Evolutionary conservation across 2,888 invertebrate genomes (phyloP), one percentile per base, ranked within the genome.

Genomic region (Diarsia brunnea): DNA sequence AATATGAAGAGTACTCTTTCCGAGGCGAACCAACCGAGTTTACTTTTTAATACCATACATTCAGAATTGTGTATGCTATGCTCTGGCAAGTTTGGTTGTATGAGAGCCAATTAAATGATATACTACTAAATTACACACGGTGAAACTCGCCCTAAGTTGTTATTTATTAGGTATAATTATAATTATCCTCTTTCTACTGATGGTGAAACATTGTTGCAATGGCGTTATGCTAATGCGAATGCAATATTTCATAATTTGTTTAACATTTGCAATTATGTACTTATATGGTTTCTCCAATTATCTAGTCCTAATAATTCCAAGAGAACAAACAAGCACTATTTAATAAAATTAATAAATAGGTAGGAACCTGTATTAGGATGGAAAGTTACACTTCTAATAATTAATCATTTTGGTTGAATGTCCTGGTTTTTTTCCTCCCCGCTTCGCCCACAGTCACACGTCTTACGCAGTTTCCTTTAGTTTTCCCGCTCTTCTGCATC

Each of bases 401-500:
- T 43, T 19, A 27, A n/a, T 3, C 16, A 43, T 27, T 16, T 55
- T 47, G 43, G 65, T n/a, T 43, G 7, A 43, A 63, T 16, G 0
- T 8, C n/a, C 16, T 43, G n/a, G 12, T 38, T 43, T 24, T 43
- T 63, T 43, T n/a, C 8, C 31, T 31, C 14, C 11, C 49, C 19
- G 31, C 11, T 51, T 24, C 14, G 14, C 31, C 16, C 10, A 38
- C n/a, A n/a, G n/a, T n/a, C n/a, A n/a, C 24, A 21, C 14, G 8
- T 21, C 43, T 51, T 5, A 67, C 53, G 43, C 24, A 80, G 27
- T 78, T 82, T 68, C 53, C 79, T 3, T 58, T 11, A 63, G 14
- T 11, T 53, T 67, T 63, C 45, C 63, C 11, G 47, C 24, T 64
- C n/a, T 64, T 72, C 65, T 79, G 43, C 49, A n/a, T 83, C 43